A percentile compares a stretch with the other conserved stretches of the same genome.
These are phyloP conservation scores for Edolisoma coerulescens DNA, from an alignment of 2,113 vertebrate genomes.

Conservation along the genomic window DNA sequence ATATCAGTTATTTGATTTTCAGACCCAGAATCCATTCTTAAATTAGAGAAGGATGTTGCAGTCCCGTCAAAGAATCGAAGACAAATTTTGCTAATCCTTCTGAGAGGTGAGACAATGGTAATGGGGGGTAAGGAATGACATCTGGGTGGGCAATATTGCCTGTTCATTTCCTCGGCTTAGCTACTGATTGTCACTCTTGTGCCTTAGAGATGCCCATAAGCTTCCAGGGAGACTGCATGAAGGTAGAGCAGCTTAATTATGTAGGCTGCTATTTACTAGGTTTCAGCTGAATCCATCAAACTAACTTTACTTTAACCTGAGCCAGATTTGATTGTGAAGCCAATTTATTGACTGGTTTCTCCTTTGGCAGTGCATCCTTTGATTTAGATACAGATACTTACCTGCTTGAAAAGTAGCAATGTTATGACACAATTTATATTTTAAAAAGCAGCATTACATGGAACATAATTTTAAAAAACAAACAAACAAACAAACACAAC, in stretches of 20 bases:
- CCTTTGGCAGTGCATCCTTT: slow-evolving; percentile 64
- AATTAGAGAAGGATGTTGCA: slow-evolving; percentile 12
- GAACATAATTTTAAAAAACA: slow-evolving; percentile 67
- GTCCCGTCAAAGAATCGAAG: background rate
- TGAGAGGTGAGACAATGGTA: slow-evolving; percentile 2
- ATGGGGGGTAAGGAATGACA: slow-evolving; percentile 27
- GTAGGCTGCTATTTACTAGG: slow-evolving; percentile 71
- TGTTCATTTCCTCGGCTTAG: slow-evolving; percentile 59
- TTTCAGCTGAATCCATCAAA: slow-evolving; percentile 72
- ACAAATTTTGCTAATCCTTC: slow-evolving; percentile 39
- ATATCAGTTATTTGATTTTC: slow-evolving; percentile 36
- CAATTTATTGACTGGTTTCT: slow-evolving; percentile 72
- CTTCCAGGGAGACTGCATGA: slow-evolving; percentile 57
- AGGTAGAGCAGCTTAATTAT: slow-evolving; percentile 75
- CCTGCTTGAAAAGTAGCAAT: slow-evolving; percentile 63
- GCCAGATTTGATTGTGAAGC: slow-evolving; percentile 75
- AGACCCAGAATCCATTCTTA: slow-evolving; percentile 6
- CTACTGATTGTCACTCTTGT: slow-evolving; percentile 60
- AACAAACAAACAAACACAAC: slow-evolving; percentile 61
- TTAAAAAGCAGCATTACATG: slow-evolving; percentile 68
- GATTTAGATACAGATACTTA: slow-evolving; percentile 66
- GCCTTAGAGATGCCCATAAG: slow-evolving; percentile 65
- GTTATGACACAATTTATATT: slow-evolving; percentile 76
- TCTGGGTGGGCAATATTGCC: slow-evolving; percentile 57
- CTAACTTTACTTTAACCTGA: slow-evolving; percentile 76